Conservation (phyloP, 2,797 vertebrate genomes). For the Malacoraja senta region DNA sequence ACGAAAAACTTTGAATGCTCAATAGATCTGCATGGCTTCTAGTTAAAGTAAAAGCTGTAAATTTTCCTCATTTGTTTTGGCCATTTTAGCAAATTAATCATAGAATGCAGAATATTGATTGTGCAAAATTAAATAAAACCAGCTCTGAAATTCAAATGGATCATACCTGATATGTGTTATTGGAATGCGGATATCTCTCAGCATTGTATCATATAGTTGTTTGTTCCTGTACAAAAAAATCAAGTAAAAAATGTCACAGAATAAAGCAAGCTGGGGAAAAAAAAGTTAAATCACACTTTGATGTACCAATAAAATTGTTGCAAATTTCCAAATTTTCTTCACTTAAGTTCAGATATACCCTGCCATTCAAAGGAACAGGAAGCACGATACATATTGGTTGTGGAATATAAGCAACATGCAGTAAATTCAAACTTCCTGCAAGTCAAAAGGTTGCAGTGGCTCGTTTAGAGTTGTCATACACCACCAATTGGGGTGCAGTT, state of each 20-base stretch:
- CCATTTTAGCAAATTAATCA: background rate
- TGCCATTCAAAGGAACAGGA: background rate
- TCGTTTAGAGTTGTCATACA: too few relatives aligned
- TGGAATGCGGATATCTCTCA: slow-evolving; percentile 70
- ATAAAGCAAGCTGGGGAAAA: background rate
- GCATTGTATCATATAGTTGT: slow-evolving; percentile 80
- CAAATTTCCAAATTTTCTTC: background rate
- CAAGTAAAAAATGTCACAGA: slow-evolving; percentile 32
- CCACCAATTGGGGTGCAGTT: background rate
- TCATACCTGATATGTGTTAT: slow-evolving; percentile 75
- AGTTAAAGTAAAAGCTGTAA: background rate
- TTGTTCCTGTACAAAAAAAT: slow-evolving; percentile 72
- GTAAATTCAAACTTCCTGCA: background rate
- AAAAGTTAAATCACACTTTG: background rate
- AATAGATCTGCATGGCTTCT: background rate
- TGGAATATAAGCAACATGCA: background rate
- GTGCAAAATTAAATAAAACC: background rate
- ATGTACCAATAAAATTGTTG: background rate
- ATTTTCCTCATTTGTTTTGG: background rate
- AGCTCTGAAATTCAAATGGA: background rate
- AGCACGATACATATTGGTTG: background rate
- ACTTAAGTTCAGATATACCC: background rate
- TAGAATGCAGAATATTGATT: background rate
- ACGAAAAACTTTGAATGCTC: background rate
- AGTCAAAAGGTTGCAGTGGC: background rate